Conservation (phyloP, 2,797 vertebrate genomes). For the Danio jaintianensis region DNA sequence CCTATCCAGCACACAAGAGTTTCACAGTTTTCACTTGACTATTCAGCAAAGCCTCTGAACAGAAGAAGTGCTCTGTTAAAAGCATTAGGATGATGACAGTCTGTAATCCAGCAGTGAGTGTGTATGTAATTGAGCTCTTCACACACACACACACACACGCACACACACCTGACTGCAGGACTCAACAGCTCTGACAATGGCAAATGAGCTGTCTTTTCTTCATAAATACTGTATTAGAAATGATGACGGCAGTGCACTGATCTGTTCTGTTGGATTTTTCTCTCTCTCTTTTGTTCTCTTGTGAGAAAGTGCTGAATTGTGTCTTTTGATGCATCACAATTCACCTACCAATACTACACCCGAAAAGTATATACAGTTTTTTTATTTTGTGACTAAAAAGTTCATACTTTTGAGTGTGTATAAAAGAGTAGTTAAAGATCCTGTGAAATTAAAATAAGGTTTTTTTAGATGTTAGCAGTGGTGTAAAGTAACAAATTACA, state of each 20-base stretch:
- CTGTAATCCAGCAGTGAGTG: slow-evolving; percentile 13
- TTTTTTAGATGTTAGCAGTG: no score
- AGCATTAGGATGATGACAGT: slow-evolving; percentile 6
- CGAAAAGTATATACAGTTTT: no score
- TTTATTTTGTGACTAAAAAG: no score
- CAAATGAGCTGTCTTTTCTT: slow-evolving; percentile 61
- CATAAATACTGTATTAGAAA: slow-evolving; percentile 66
- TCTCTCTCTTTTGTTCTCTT: slow-evolving; percentile 67
- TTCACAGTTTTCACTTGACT: background rate
- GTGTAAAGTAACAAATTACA: no score
- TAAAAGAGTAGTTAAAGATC: no score
- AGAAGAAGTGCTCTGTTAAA: background rate
- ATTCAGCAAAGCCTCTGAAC: background rate
- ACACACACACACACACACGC: slow-evolving; percentile 36
- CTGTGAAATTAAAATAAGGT: no score
- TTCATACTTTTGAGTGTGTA: no score
- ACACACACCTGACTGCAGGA: slow-evolving; percentile 39
- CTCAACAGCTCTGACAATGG: slow-evolving; percentile 66
- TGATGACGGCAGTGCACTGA: slow-evolving; percentile 58
- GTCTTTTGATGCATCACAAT: slow-evolving; percentile 64
- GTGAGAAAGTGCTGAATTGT: slow-evolving; percentile 72
- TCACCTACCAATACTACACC: no score
- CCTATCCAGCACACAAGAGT: background rate
- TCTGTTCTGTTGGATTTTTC: slow-evolving; percentile 64
- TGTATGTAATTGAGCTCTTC: slow-evolving; percentile 8